A percentile compares a stretch with the other conserved stretches of the same genome.
phyloP scores from a whole-genome alignment of 2,113 vertebrate species.

The Chionis minor region DNA sequence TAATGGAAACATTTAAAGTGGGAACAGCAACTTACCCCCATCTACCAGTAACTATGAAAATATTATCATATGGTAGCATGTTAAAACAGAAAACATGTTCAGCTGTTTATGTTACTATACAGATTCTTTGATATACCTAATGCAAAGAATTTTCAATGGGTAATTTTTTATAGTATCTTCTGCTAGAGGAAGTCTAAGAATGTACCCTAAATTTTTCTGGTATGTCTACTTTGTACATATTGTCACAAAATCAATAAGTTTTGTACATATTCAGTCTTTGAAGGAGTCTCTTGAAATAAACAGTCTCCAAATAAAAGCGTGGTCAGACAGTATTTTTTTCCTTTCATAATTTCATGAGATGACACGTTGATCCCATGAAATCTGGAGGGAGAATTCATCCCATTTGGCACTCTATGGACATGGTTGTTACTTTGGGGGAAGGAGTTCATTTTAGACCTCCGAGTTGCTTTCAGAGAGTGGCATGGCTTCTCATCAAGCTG shows the following conservation, averaged over 20 bases:
- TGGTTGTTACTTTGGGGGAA: fast-evolving
- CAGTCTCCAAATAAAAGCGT: background rate
- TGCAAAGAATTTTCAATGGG: background rate
- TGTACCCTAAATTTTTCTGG: background rate
- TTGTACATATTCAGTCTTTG: background rate
- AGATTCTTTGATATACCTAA: background rate
- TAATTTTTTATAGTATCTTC: background rate
- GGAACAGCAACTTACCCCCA: background rate
- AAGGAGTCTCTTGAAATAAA: background rate
- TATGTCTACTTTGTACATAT: background rate
- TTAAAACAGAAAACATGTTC: background rate
- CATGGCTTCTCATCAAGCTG: background rate
- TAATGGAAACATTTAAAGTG: background rate
- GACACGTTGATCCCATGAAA: background rate
- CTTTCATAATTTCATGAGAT: background rate
- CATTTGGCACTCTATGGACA: background rate
- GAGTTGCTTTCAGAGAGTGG: background rate
- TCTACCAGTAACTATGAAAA: background rate
- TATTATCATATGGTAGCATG: background rate
- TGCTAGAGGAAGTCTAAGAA: background rate
- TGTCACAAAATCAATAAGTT: background rate
- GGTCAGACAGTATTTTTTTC: background rate
- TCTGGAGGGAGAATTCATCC: background rate
- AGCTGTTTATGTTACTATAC: background rate
- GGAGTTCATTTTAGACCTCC: background rate